Evolutionary conservation across 2,113 vertebrate genomes (phyloP), one percentile per base, ranked within the genome.

Genomic region (Platichthys stellatus): DNA sequence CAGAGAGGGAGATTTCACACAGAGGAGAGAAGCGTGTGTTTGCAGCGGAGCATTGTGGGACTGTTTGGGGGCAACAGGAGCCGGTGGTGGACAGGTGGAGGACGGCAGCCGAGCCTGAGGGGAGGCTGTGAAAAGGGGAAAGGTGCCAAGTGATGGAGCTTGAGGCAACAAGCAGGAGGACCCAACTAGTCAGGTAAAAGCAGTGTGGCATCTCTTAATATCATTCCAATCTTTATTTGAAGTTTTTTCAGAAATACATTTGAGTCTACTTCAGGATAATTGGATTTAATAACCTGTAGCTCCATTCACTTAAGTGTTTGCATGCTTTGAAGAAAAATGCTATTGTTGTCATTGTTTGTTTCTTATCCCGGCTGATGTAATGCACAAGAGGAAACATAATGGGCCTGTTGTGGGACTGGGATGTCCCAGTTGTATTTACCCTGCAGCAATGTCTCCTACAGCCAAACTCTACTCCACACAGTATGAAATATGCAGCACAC

Each of bases 91-190:
- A 38, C 81, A 85, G 47, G 47, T 15, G 56, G 65, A 87, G 76
- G 78, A 85, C 74, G 70, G 71, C 54, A 71, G 69, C 72, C 67
- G 65, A 77, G 65, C 69, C 80, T 70, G 72, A 77, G 75, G 76
- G 74, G 88, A 88, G 88, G 86, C 86, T 88, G 76, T 89, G 88
- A 89, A 31, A 7, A 31, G 81, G 51, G 20, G 79, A 83, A 45
- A 21, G 5, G 14, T 68, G 87, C 84, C 84, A 90, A 90, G 88
- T 72, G 87, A 92, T 92, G 90, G 89, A 91, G 81, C 74, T 74
- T 13, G 82, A 86, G 71, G 67, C 60, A 60, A 63, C 28, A 66
- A 83, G 71, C 86, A 89, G 87, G 81, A 69, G 74, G 60, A 57
- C 73, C 38, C 85, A 67, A 62, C 74, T 88, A 84, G 54, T 90